Conservation (phyloP, 2,113 vertebrate species). For the Phalacrocorax aristotelis region DNA sequence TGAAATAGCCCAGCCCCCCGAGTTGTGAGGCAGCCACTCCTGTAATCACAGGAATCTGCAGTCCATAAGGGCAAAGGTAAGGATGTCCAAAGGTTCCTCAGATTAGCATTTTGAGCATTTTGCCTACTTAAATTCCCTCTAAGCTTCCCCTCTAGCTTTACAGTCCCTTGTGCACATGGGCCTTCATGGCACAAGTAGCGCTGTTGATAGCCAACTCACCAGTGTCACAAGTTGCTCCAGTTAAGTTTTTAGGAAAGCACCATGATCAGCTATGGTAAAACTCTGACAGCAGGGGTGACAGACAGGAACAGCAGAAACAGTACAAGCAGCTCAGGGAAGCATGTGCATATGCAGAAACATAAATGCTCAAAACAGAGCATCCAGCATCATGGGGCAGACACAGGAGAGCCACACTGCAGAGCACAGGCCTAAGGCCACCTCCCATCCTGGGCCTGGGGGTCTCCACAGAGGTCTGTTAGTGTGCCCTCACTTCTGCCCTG, state of each 20-base stretch:
- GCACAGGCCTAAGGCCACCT: background rate
- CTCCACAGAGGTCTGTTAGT: background rate
- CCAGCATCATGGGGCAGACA: background rate
- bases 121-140: background rate
- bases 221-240: background rate
- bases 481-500: background rate
- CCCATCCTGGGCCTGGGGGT: background rate
- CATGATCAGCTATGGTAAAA: background rate
- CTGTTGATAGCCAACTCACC: background rate
- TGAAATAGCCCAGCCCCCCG: background rate
- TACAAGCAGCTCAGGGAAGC: background rate
- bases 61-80: background rate
- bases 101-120: background rate
- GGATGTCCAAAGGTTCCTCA: background rate
- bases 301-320: background rate
- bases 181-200: background rate
- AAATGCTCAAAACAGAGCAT: background rate
- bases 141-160: background rate
- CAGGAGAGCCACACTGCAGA: background rate
- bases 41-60: background rate
- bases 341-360: accelerated
- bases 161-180: background rate
- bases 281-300: background rate
- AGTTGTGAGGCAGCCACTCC: background rate
- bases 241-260: background rate